These are phyloP conservation scores for Phalanger gymnotis DNA, from an alignment of 2,797 vertebrate species.

Conservation along the genomic window DNA sequence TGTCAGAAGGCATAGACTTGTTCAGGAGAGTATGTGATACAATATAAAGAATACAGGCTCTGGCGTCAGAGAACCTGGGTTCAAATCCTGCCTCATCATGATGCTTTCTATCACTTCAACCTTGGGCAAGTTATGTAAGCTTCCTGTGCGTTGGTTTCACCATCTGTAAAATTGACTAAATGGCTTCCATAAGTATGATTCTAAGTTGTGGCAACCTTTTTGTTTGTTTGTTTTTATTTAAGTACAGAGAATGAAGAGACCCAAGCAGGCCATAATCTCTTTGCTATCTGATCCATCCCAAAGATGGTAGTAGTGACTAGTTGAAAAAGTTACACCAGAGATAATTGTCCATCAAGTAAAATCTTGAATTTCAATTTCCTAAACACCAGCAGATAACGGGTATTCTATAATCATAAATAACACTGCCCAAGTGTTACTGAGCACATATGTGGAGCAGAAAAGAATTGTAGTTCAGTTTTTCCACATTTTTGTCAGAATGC, in stretches of 20 bases:
- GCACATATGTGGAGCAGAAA: background rate
- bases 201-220: background rate
- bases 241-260: background rate
- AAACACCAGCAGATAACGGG: background rate
- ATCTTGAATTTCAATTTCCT: background rate
- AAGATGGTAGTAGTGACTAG: background rate
- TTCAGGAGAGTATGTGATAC: background rate
- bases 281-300: background rate
- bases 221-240: background rate
- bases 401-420: background rate
- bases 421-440: background rate
- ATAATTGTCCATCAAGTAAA: background rate
- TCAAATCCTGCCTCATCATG: background rate
- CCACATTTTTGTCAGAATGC: background rate
- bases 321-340: background rate
- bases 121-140: background rate
- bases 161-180: background rate
- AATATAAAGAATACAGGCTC: background rate
- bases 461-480: background rate
- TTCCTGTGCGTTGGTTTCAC: background rate
- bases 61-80: background rate
- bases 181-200: background rate
- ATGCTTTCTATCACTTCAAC: background rate
- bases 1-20: background rate
- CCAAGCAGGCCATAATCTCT: background rate